Conservation (phyloP, 2,113 vertebrate genomes). For the Burhinus oedicnemus region DNA sequence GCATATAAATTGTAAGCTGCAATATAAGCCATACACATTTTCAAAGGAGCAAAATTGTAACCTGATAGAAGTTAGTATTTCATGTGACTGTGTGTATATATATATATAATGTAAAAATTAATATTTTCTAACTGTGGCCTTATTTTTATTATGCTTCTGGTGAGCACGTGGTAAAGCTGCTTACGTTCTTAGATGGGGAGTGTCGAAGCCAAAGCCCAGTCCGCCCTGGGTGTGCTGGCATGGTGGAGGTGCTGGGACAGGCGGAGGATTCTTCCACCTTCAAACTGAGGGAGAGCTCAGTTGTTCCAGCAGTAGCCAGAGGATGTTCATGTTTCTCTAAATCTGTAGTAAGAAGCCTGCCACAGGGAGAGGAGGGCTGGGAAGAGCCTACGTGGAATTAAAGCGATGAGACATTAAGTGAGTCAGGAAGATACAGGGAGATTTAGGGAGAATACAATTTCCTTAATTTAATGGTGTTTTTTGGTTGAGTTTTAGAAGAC, state of each 20-base stretch:
- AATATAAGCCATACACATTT: background rate
- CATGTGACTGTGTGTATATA: rapidly evolving
- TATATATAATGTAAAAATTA: background rate
- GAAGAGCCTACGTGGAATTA: background rate
- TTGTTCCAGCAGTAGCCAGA: background rate
- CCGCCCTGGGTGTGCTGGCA: background rate
- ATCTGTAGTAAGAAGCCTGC: background rate
- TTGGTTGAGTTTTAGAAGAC: background rate
- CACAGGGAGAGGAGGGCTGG: background rate
- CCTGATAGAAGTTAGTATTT: background rate
- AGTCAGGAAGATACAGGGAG: background rate
- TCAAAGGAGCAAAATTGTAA: background rate
- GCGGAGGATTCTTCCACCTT: background rate
- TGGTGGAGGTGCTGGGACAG: background rate
- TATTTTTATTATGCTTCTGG: background rate
- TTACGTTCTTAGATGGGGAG: background rate
- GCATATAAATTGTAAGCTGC: background rate
- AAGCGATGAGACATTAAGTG: background rate
- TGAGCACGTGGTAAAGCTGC: background rate
- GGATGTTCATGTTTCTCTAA: background rate
- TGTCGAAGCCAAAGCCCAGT: background rate
- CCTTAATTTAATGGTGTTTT: background rate
- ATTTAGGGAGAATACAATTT: background rate
- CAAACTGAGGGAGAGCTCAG: background rate
- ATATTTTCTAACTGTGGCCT: background rate